These are phyloP conservation scores for Rhamnusium bicolor DNA, from an alignment of 2,888 invertebrate genomes.

Conservation along the genomic window DNA sequence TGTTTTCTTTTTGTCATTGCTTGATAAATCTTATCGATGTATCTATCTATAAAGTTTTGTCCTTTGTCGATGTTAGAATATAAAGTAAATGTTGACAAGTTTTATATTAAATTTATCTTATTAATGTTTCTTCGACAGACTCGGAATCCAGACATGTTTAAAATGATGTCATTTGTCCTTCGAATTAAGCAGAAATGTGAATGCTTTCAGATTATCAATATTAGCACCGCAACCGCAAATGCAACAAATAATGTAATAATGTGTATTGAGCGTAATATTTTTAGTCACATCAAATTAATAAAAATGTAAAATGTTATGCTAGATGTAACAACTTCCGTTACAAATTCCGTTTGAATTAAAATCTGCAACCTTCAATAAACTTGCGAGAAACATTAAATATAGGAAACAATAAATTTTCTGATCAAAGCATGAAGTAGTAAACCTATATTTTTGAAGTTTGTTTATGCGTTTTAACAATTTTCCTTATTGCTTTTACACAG, in stretches of 20 bases:
- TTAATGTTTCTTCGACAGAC: slow-evolving; percentile 8
- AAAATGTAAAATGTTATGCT: background rate
- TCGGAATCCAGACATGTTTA: slow-evolving; percentile 22
- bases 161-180: slow-evolving; percentile 31
- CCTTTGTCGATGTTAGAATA: slow-evolving; percentile 1
- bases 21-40: slow-evolving; percentile 4
- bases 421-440: background rate
- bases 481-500: background rate
- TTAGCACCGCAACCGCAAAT: background rate
- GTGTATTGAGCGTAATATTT: background rate
- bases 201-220: slow-evolving; percentile 1
- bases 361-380: background rate
- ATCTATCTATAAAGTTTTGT: slow-evolving; percentile 1
- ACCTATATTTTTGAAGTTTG: background rate
- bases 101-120: slow-evolving; percentile 11
- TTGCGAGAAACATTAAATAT: background rate
- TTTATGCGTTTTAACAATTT: background rate
- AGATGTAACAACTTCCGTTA: slow-evolving; percentile 2
- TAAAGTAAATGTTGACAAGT: slow-evolving; percentile 4
- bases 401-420: background rate
- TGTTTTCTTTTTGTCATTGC: background rate
- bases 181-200: slow-evolving; percentile 24
- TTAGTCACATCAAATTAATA: background rate
- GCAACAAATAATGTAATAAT: slow-evolving; percentile 6
- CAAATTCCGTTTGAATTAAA: background rate